Evolutionary conservation across 2,888 invertebrate genomes (phyloP).

Genomic region (Phanerotoma sp.): DNA sequence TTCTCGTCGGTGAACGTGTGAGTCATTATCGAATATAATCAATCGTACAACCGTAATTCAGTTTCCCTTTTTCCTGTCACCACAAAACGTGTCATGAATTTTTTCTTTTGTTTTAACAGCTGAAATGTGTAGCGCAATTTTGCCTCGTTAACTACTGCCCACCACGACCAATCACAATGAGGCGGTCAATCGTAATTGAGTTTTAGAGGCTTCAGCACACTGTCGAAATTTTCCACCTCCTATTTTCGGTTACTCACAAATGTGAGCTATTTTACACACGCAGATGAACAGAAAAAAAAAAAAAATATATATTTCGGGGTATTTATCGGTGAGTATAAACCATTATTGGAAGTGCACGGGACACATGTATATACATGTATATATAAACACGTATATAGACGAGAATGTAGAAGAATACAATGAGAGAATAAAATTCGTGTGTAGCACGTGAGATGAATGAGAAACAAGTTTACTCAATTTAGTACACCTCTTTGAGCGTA

Average conservation of each 20-base stretch:
- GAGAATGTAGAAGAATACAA: background rate
- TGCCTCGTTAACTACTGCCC: constrained; percentile 12
- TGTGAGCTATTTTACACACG: background rate
- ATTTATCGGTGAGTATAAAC: too few relatives aligned
- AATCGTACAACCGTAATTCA: constrained; percentile 4
- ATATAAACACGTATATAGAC: too few relatives aligned
- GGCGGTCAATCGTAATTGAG: constrained; percentile 20
- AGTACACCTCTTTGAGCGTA: constrained; percentile 11
- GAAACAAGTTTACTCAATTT: constrained; percentile 19
- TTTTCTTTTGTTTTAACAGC: constrained; percentile 11
- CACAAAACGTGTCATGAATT: constrained; percentile 24
- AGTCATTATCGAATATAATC: constrained; percentile 27
- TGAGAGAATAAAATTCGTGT: constrained; percentile 5
- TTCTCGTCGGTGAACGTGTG: constrained; percentile 1
- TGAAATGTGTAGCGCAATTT: constrained; percentile 15
- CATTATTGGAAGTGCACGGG: too few relatives aligned
- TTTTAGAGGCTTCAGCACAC: constrained; percentile 7
- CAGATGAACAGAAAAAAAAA: too few relatives aligned
- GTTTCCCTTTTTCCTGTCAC: constrained; percentile 10
- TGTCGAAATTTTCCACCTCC: background rate
- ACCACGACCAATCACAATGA: constrained; percentile 16
- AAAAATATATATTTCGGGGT: too few relatives aligned
- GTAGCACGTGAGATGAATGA: constrained; percentile 12
- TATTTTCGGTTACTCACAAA: constrained; percentile 1
- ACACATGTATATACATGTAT: too few relatives aligned